Conservation (phyloP, 1,140 invertebrate species). For the Eubasilissa regina region DNA sequence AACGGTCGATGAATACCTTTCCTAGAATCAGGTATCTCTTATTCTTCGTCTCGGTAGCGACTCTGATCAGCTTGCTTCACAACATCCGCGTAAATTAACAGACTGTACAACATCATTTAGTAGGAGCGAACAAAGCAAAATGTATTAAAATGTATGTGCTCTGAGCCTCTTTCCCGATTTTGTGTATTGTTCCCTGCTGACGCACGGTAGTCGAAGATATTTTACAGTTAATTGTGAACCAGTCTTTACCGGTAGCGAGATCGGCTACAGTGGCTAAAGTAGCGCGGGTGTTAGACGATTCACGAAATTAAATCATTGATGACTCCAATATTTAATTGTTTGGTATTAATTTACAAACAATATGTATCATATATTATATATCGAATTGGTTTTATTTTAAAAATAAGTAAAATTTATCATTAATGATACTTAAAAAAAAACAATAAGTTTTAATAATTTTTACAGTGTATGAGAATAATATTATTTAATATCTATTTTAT, state of each 20-base stretch:
- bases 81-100: neutral
- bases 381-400: too few species aligned
- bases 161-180: neutral
- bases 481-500: too few species aligned
- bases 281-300: neutral
- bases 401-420: too few species aligned
- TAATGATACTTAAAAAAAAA: too few species aligned
- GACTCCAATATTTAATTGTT: slow-evolving; percentile 2
- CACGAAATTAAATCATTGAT: neutral
- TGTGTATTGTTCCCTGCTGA: neutral
- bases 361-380: too few species aligned
- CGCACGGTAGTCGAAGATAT: neutral
- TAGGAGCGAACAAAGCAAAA: neutral
- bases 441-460: too few species aligned
- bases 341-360: too few species aligned
- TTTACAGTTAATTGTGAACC: slow-evolving; percentile 2
- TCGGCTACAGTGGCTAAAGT: neutral
- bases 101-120: neutral
- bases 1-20: slow-evolving; percentile 34
- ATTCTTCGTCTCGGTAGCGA: slow-evolving; percentile 6
- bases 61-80: neutral
- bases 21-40: slow-evolving; percentile 16
- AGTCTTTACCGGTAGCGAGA: slow-evolving; percentile 11
- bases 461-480: too few species aligned
- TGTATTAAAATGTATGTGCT: neutral